Base-by-base conservation (phyloP, 2,113 vertebrate species). In the Tragelaphus imberbis region DNA sequence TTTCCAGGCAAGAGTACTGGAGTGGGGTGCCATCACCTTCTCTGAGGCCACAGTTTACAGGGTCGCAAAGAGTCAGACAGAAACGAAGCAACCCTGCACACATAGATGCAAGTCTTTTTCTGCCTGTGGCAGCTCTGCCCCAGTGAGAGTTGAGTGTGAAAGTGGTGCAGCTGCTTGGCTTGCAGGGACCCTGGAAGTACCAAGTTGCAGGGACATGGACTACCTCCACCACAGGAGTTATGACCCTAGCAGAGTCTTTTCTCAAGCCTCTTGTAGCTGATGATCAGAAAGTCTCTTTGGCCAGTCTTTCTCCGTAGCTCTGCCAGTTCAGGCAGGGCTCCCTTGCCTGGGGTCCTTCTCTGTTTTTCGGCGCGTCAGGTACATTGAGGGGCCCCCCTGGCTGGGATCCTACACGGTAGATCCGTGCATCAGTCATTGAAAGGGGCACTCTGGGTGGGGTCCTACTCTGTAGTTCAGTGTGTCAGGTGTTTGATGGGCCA, bases 301-400 rank as follows among this genome's bases (percentile, higher is more conserved):
- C n/a, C 65, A 68, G 8, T 36, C 65, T 68, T 68, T 68, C n/a
- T 11, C 8, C 8, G 0, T 68, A 68, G 17, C n/a, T 68, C 65
- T 1, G 1, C 8, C 65, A 36, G n/a, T 68, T 68, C n/a, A 68
- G 65, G 33, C 65, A 36, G 65, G n/a, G 33, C n/a, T 36, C n/a
- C n/a, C 17, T 68, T 68, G 33, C n/a, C 65, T 68, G 65, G 17
- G n/a, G 8, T 68, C 17, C 9, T 68, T 68, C 17, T 68, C 65
- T 36, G 17, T 68, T 11, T n/a, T 36, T 68, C 0, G 0, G 17
- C 0, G 0, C 1, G 0, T 68, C 65, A n/a, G 33, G 65, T n/a
- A 68, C 33, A n/a, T 68, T n/a, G 65, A n/a, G 16, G 61, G 16
- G 1, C 1, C 3, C 16, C 28, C 63, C 16, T n/a, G 33, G 16